Evolutionary conservation across 2,113 vertebrate genomes (phyloP).

Genomic region (Brachypteracias leptosomus): DNA sequence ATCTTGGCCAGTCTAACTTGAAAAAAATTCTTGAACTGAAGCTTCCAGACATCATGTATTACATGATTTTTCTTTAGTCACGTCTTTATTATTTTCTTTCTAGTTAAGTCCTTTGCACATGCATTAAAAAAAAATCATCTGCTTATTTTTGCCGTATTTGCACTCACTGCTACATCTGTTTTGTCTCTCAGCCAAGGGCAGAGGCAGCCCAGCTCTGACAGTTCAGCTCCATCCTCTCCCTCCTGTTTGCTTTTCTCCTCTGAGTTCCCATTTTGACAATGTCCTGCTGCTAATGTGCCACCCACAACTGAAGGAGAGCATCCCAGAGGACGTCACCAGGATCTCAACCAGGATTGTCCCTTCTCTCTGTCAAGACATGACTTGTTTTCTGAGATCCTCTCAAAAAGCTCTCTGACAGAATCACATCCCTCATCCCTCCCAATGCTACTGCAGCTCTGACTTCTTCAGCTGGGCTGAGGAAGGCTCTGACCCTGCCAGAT

Average conservation of each 20-base stretch:
- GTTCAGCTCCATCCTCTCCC: neutral
- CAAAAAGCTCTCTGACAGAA: neutral
- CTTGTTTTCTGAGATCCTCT: neutral
- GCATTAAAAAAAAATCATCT: neutral
- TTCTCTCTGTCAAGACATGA: neutral
- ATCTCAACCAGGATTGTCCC: neutral
- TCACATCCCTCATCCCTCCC: neutral
- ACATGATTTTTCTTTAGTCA: neutral
- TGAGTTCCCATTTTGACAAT: neutral
- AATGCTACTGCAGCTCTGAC: neutral
- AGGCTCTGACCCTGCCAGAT: slow-evolving; percentile 1
- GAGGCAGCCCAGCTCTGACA: neutral
- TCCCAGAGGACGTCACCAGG: neutral
- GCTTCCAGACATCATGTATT: neutral
- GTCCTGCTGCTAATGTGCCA: neutral
- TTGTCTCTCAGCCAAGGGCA: neutral
- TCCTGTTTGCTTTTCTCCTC: neutral
- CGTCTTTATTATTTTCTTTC: neutral
- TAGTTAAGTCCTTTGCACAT: neutral
- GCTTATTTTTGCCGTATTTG: neutral
- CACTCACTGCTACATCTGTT: neutral
- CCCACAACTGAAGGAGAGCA: neutral
- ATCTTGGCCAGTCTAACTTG: neutral
- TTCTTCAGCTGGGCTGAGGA: neutral
- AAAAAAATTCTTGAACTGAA: neutral